A percentile compares a stretch with the other conserved stretches of the same genome.
Conservation (phyloP, 1,140 invertebrate species). For the Drosophila cardini region DNA sequence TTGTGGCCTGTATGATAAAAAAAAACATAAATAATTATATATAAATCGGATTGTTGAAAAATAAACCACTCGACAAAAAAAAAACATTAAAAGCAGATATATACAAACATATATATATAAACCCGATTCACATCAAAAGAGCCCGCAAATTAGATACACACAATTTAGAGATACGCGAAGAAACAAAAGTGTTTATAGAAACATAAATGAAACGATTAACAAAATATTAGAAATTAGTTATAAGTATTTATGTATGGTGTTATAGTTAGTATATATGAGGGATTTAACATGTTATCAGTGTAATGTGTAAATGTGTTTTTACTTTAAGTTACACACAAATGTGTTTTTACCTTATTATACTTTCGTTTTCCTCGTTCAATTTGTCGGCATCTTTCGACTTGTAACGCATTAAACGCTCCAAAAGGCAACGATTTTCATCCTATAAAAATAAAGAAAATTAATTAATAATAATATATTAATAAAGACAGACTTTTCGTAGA, state of each 20-base stretch:
- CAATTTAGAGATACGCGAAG: background rate
- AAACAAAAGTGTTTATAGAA: slow-evolving; percentile 12
- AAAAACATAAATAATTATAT: no score
- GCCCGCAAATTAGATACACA: slow-evolving; percentile 3
- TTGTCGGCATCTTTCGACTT: slow-evolving; percentile 97
- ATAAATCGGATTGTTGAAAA: no score
- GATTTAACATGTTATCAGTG: background rate
- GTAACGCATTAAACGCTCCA: slow-evolving; percentile 94
- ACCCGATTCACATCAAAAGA: slow-evolving; percentile 6
- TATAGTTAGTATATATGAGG: slow-evolving; percentile 13
- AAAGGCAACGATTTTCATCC: slow-evolving; percentile 95
- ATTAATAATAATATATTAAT: background rate
- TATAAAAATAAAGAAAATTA: slow-evolving; percentile 85
- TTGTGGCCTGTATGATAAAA: no score
- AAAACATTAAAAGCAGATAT: background rate
- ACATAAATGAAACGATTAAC: slow-evolving; percentile 2
- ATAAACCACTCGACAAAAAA: background rate
- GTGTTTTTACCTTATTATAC: slow-evolving; percentile 91
- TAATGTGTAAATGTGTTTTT: slow-evolving; percentile 3
- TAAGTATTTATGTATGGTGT: slow-evolving; percentile 1
- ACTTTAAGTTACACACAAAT: slow-evolving; percentile 42
- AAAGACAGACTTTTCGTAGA: background rate
- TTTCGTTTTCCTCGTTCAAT: slow-evolving; percentile 97
- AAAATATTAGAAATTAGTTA: background rate
- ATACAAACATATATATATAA: background rate